These are phyloP conservation scores for Mesembrinibis cayennensis DNA, from an alignment of 2,113 vertebrate species.

Conservation along the genomic window DNA sequence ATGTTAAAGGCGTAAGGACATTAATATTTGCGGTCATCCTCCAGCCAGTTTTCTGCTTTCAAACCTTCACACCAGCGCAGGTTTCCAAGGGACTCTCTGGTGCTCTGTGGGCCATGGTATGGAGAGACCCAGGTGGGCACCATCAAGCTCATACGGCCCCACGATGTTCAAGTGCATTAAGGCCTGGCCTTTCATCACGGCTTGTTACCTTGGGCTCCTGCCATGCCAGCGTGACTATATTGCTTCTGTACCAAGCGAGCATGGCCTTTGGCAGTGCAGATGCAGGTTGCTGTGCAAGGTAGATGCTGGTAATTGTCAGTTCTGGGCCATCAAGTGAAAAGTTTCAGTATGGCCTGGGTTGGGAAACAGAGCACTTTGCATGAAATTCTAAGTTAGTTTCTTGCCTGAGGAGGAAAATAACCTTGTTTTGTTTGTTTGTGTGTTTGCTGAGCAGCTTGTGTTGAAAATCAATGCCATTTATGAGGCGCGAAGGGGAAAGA, in stretches of 20 bases:
- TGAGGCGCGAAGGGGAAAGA: constrained; percentile 93
- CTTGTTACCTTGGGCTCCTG: background rate
- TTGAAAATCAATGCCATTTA: constrained; percentile 94
- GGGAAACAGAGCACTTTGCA: background rate
- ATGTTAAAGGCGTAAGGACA: background rate
- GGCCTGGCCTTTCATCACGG: background rate
- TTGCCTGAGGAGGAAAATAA: background rate
- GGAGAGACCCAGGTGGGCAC: background rate
- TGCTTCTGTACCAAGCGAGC: background rate
- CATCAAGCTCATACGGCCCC: accelerated
- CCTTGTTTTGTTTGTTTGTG: constrained; percentile 12
- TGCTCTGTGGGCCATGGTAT: accelerated
- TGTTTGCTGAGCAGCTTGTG: constrained; percentile 83
- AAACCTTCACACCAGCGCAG: background rate
- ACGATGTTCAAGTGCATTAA: background rate
- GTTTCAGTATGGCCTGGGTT: background rate
- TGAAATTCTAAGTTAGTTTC: background rate
- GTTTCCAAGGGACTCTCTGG: background rate
- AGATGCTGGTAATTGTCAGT: background rate
- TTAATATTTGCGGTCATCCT: background rate
- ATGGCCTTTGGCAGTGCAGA: accelerated
- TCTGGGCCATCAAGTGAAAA: background rate
- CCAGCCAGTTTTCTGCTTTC: background rate
- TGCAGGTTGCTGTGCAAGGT: background rate
- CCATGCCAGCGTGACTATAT: background rate